A percentile compares a stretch with the other conserved stretches of the same genome.
Evolutionary conservation across 2,797 vertebrate genomes (phyloP).

Genomic region (Cyclopterus lumpus): DNA sequence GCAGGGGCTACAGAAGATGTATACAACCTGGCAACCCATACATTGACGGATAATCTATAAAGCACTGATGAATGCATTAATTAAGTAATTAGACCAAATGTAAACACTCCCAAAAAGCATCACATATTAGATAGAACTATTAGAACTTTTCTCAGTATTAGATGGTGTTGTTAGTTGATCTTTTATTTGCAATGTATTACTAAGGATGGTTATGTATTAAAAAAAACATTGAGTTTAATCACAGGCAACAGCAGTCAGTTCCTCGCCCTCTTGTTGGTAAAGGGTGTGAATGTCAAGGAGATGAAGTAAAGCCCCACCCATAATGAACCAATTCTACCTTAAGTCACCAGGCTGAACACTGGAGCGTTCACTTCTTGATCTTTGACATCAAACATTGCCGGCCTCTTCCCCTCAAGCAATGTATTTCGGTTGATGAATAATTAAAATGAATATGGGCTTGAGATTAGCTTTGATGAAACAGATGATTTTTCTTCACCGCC

Average conservation of each 20-base stretch:
- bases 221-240: neutral
- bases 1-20: neutral
- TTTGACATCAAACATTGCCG: slow-evolving; percentile 26
- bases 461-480: slow-evolving; percentile 64
- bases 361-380: slow-evolving; percentile 24
- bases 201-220: neutral
- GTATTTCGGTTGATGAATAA: slow-evolving; percentile 55
- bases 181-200: slow-evolving; percentile 12
- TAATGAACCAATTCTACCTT: neutral
- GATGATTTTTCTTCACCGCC: slow-evolving; percentile 45
- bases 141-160: slow-evolving; percentile 4
- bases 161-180: neutral
- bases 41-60: neutral
- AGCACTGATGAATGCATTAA: neutral
- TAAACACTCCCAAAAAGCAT: neutral
- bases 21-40: neutral
- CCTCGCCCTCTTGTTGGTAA: neutral
- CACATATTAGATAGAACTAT: neutral
- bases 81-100: neutral
- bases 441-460: slow-evolving; percentile 52
- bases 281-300: neutral
- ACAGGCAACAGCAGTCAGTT: neutral
- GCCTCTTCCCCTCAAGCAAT: slow-evolving; percentile 19
- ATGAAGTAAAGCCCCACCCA: neutral
- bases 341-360: slow-evolving; percentile 10